A percentile compares a stretch with the other conserved stretches of the same genome.
These are phyloP conservation scores for Zophobas morio DNA, from an alignment of 1,140 invertebrate species.

Conservation along the genomic window DNA sequence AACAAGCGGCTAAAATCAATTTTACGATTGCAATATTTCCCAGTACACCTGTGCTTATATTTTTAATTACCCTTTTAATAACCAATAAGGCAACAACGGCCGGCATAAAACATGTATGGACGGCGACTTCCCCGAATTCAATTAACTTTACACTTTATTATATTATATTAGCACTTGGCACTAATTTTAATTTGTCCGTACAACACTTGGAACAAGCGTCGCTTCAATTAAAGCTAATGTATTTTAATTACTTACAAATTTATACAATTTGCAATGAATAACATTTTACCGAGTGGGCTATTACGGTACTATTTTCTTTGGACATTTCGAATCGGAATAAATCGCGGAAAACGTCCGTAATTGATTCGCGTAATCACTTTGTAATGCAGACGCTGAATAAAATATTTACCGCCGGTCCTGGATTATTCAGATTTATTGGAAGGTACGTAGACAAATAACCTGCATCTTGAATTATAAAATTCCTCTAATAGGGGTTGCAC, in stretches of 20 bases:
- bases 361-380: slow-evolving; percentile 46
- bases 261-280: slow-evolving; percentile 57
- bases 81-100: slow-evolving; percentile 52
- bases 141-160: slow-evolving; percentile 38
- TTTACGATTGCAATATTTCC: slow-evolving; percentile 59
- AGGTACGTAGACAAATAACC: slow-evolving; percentile 38
- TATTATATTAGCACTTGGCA: slow-evolving; percentile 40
- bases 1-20: slow-evolving; percentile 61
- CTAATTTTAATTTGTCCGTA: slow-evolving; percentile 54
- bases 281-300: slow-evolving; percentile 49
- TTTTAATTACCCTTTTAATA: slow-evolving; percentile 62
- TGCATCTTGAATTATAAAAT: slow-evolving; percentile 41
- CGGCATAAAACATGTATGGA: slow-evolving; percentile 48
- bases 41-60: slow-evolving; percentile 60
- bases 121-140: slow-evolving; percentile 30
- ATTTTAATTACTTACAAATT: slow-evolving; percentile 61
- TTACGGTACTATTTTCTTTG: slow-evolving; percentile 44
- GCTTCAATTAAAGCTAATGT: slow-evolving; percentile 54
- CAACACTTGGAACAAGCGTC: slow-evolving; percentile 43
- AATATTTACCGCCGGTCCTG: slow-evolving; percentile 34
- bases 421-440: slow-evolving; percentile 43
- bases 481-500: slow-evolving; percentile 23
- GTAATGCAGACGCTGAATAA: slow-evolving; percentile 39
- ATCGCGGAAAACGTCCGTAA: slow-evolving; percentile 39
- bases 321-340: slow-evolving; percentile 38